Evolutionary conservation across 35 echinoderm and acorn worm species (phyloP), one percentile per base, ranked within the genome.

Genomic region (Anneissia japonica): DNA sequence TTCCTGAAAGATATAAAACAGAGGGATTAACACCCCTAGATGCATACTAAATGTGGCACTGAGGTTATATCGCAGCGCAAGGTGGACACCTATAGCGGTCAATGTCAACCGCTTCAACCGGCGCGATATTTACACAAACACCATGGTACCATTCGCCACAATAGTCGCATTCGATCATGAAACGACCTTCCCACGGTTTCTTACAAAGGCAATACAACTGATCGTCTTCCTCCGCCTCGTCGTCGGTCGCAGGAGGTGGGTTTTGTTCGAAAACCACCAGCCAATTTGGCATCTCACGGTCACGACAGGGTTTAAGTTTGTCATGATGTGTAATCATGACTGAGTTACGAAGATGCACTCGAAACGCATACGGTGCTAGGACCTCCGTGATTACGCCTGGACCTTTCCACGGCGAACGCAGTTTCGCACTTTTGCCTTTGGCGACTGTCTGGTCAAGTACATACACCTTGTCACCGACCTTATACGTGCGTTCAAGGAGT

Each of bases 351-450:
- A 86, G 74, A 31, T 73, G 30, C 38, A 91, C 83, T 34, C 83
- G 36, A 74, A 76, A 86, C 0, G 86, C 33, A 36, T 86, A 91
- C 26, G 83, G 83, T 3, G 89, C 37, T 13, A 30, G 39, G 29
- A 51, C 86, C 34, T 72, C 82, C 0, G 38, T 81, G 38, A 91
- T 86, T 1, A 74, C 17, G 12, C 80, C 82, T 11, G 82, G 88
- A 0, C 88, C 88, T 72, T 90, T 90, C 81, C 88, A 90, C 29
- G 82, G 82, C 23, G 82, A 28, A 9, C 33, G 16, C n/a, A 85
- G 41, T 74, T 90, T 90, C 38, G 23, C 76, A 29, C 77, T 45
- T 45, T 90, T 84, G 0, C 88, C 88, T 31, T 90, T 90, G 72
- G 39, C 19, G 3, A 30, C 13, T 0, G 84, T 35, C 12, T 34